Evolutionary conservation across 2,113 vertebrate genomes (phyloP).

Genomic region (Verasper variegatus): DNA sequence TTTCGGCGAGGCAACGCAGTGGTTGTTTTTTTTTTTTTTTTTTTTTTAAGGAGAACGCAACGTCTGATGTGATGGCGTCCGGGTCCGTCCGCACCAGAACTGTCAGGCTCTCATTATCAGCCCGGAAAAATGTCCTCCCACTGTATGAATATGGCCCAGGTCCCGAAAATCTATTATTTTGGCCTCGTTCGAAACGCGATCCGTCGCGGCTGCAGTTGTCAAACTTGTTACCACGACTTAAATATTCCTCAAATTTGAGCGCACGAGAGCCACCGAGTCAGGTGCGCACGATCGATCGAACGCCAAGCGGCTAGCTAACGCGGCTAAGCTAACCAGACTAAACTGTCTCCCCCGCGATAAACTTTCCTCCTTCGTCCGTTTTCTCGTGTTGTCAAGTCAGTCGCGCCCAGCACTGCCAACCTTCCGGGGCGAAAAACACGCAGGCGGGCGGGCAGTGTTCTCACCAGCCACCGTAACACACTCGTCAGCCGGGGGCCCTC

Average conservation of each 20-base stretch:
- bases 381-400: slow-evolving; percentile 76
- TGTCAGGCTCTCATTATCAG: slow-evolving; percentile 33
- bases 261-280: slow-evolving; percentile 44
- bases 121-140: background rate
- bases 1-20: slow-evolving; percentile 24
- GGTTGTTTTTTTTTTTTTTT: slow-evolving; percentile 25
- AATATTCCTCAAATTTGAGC: slow-evolving; percentile 25
- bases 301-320: slow-evolving; percentile 29
- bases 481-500: slow-evolving; percentile 40
- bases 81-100: slow-evolving; percentile 72
- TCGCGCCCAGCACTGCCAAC: slow-evolving; percentile 76
- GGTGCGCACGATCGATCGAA: slow-evolving; percentile 53
- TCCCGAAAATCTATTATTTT: background rate
- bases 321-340: slow-evolving; percentile 51
- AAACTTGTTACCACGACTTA: slow-evolving; percentile 65
- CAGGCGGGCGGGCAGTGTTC: slow-evolving; percentile 35
- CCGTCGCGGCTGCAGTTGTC: slow-evolving; percentile 39
- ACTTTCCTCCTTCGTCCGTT: slow-evolving; percentile 73
- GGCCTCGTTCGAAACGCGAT: background rate
- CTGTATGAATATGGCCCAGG: background rate
- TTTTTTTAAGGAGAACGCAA: slow-evolving; percentile 56
- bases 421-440: slow-evolving; percentile 66
- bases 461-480: slow-evolving; percentile 40
- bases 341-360: slow-evolving; percentile 38
- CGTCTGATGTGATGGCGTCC: slow-evolving; percentile 78